phyloP scores from a whole-genome alignment of 2,113 vertebrate genomes.

The Notothenia coriiceps region DNA sequence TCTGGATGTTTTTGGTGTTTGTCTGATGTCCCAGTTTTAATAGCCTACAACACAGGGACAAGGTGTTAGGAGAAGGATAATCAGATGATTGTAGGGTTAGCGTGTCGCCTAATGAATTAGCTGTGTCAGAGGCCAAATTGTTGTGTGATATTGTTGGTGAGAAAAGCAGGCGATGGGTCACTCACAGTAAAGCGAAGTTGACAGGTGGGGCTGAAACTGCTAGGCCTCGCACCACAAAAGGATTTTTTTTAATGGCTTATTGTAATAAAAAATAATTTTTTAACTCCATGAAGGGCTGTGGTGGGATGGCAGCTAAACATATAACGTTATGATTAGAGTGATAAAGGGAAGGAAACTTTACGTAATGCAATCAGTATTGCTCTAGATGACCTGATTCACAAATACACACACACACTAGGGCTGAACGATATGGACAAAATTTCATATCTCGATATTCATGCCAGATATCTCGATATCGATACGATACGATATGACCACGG shows the following conservation, averaged over 20 bases:
- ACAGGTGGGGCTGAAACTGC: conserved; percentile 27
- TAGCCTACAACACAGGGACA: conserved; percentile 11
- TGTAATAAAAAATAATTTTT: neutral
- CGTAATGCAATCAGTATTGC: conserved; percentile 10
- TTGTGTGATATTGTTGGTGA: conserved; percentile 48
- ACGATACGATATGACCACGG: too few relatives aligned
- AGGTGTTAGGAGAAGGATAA: conserved; percentile 52
- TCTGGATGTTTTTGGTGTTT: conserved; percentile 8
- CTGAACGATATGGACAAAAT: too few relatives aligned
- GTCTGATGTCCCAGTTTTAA: neutral
- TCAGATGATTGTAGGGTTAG: conserved; percentile 61
- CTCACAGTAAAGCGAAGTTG: conserved; percentile 17
- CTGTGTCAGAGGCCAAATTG: conserved; percentile 49
- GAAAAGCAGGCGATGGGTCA: neutral
- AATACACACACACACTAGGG: conserved; percentile 18
- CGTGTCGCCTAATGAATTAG: conserved; percentile 53
- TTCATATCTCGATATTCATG: too few relatives aligned
- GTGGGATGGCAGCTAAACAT: neutral
- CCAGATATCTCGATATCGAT: too few relatives aligned
- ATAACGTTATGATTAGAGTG: neutral
- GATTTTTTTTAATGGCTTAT: too few relatives aligned
- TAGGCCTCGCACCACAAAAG: neutral
- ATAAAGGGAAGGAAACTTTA: neutral
- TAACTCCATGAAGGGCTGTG: neutral
- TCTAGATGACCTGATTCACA: conserved; percentile 40